Conservation (phyloP, 2,888 invertebrate genomes). For the Cepaea hortensis region DNA sequence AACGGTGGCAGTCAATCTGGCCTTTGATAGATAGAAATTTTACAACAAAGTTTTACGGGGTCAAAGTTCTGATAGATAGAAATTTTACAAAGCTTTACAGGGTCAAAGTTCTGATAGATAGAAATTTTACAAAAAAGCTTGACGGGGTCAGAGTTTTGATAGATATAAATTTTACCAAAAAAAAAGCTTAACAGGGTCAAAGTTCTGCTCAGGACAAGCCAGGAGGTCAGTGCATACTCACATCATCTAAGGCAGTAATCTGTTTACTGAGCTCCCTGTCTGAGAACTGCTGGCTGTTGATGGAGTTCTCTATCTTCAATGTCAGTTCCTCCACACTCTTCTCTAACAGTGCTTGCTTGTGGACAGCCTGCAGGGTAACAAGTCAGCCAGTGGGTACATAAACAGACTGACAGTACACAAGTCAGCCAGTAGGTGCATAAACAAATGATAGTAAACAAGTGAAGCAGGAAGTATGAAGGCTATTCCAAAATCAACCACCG, state of each 20-base stretch:
- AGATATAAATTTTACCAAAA: no score
- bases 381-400: not conserved
- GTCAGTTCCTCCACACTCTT: constrained; percentile 79
- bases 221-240: constrained; percentile 56
- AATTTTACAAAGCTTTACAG: no score
- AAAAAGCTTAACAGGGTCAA: no score
- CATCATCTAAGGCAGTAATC: constrained; percentile 73
- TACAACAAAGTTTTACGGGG: no score
- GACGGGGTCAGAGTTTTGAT: no score
- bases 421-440: not conserved
- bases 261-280: constrained; percentile 69
- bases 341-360: constrained; percentile 86
- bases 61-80: no score
- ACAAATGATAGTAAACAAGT: not conserved
- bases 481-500: no score
- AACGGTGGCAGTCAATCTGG: no score
- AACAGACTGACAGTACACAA: not conserved
- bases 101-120: no score
- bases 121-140: no score
- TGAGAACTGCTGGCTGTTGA: constrained; percentile 61
- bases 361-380: constrained; percentile 81
- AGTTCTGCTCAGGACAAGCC: not conserved
- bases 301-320: constrained; percentile 61
- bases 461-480: no score
- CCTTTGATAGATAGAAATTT: no score